These are phyloP conservation scores for Seriola aureovittata DNA, from an alignment of 2,113 vertebrate genomes.

Conservation along the genomic window DNA sequence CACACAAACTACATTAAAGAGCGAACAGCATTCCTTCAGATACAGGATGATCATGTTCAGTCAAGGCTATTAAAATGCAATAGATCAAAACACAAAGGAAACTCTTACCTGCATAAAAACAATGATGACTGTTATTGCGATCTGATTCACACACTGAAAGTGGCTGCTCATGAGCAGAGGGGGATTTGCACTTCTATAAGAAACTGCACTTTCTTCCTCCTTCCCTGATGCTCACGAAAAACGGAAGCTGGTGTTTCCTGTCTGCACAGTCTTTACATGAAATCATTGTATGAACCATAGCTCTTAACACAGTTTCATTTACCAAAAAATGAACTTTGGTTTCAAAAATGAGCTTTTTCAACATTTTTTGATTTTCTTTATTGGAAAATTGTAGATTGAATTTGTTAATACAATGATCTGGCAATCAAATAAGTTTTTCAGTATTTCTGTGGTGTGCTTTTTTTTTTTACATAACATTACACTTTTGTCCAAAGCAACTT, in stretches of 20 bases:
- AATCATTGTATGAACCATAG: neutral
- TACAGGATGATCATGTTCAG: neutral
- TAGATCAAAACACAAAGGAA: neutral
- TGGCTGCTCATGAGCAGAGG: accelerated
- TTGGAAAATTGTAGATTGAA: neutral
- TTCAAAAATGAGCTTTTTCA: neutral
- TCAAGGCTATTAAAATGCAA: neutral
- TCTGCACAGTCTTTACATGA: neutral
- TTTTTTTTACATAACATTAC: neutral
- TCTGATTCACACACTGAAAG: neutral
- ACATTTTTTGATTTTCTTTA: neutral
- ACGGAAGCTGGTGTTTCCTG: conserved; percentile 34
- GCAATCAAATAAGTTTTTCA: neutral
- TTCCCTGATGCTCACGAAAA: neutral
- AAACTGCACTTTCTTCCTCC: neutral
- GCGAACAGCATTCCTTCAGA: neutral
- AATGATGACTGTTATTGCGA: neutral
- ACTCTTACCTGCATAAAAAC: neutral
- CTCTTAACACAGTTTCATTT: conserved; percentile 41
- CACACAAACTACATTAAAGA: neutral
- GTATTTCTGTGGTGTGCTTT: neutral
- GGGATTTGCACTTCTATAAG: no score
- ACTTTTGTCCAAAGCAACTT: neutral
- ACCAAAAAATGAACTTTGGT: neutral
- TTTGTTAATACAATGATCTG: neutral